Conservation (phyloP, 64 coral and sea anemone species). For the Montipora cactus region DNA sequence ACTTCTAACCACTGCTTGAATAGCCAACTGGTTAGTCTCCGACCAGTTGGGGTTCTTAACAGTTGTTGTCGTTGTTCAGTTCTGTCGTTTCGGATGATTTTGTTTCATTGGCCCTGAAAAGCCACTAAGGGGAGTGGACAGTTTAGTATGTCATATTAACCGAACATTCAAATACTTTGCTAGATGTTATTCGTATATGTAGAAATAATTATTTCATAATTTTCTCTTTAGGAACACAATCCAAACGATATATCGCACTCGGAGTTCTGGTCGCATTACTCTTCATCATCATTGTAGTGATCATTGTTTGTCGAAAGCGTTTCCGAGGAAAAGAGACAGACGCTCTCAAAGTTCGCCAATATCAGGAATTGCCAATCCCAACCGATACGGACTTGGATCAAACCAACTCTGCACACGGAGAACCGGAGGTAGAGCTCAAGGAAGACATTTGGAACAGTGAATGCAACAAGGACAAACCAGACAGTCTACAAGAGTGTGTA, state of each 20-base stretch:
- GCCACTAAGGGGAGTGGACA: no score
- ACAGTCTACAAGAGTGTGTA: neutral
- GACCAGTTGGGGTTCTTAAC: no score
- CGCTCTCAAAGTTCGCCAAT: slow-evolving; percentile 5
- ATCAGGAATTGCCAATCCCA: slow-evolving; percentile 8
- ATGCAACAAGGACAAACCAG: neutral
- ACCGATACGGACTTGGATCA: neutral
- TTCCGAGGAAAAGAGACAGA: neutral
- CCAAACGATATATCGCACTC: slow-evolving; percentile 4
- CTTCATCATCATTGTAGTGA: slow-evolving; percentile 2
- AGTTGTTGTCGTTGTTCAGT: no score
- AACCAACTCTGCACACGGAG: neutral
- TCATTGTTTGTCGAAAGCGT: slow-evolving; percentile 32
- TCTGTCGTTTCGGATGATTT: no score
- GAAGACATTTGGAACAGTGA: slow-evolving; percentile 27
- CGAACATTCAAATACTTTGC: neutral
- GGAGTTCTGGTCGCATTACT: slow-evolving; percentile 13
- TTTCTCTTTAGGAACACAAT: neutral
- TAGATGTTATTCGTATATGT: neutral
- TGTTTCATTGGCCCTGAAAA: no score
- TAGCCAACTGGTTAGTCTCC: no score
- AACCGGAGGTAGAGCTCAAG: neutral
- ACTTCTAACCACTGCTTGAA: no score
- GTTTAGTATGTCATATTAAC: no score
- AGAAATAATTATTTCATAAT: neutral